Evolutionary conservation across 2,113 vertebrate species (phyloP), one percentile per base, ranked within the genome.

Genomic region (Megaceryle maxima): DNA sequence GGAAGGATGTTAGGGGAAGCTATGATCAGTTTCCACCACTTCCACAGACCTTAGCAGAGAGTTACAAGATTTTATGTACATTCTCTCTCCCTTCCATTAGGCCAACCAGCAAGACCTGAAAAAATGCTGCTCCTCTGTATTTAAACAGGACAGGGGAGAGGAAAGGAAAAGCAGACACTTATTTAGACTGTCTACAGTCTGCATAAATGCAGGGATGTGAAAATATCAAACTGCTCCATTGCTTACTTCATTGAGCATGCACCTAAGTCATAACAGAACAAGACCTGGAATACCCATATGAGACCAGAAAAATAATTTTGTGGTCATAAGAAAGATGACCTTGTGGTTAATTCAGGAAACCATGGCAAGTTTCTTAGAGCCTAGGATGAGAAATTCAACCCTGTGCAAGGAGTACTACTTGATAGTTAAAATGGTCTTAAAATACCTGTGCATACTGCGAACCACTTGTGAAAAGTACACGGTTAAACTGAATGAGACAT

Each of bases 321-420:
- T 92, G 77, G 80, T 84, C 75, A 87, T 89, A 69, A 46, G 69
- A 90, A 85, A 77, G 59, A 77, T 92, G 72, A 86, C 72, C 75
- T 77, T 74, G 64, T 92, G 69, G 73, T 84, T 92, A 91, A 68
- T 33, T 75, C 76, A 92, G 88, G 83, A 94, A 94, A 91, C 28
- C 39, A 72, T 13, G 16, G 16, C 13, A 87, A 87, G 22, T 25
- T 28, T 24, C 29, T 84, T 56, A 91, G 56, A 95, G 69, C 8
- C 26, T 60, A 84, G 43, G 43, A 91, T 75, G 33, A 88, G 37
- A 91, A 95, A 87, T 69, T 68, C 35, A 84, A n/a, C 8, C 24
- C 22, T 44, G 4, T 66, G 44, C 31, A 86, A 69, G 69, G 35
- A 68, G 21, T 46, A 72, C 35, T 76, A 16, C 53, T 80, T 67